Evolutionary conservation across 1,140 invertebrate species (phyloP), one percentile per base, ranked within the genome.

Genomic region (Dreissena rostriformis): DNA sequence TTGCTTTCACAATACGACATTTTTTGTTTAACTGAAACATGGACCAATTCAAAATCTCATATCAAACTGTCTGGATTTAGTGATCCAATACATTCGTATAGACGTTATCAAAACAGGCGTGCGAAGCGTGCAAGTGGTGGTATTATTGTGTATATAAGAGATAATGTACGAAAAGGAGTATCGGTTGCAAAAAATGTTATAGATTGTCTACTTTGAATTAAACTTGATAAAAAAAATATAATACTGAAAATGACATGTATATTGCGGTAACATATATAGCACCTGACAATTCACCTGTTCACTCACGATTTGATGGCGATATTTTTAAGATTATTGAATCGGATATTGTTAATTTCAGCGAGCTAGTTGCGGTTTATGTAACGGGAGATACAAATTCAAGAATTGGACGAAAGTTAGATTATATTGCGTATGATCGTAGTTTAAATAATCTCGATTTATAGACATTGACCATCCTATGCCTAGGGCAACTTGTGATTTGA

Each of bases 101-200:
- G 75, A 78, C 28, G 29, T 6, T 66, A 52, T 67, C 65, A 78
- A 39, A 39, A 78, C 49, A 24, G 73, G 8, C 22, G 55, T 12
- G 73, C 73, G n/a, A 61, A 29, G 39, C 39, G 73, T n/a, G 55
- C 52, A 8, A 75, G 73, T 29, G 73, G 73, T 5, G 55, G 55
- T 57, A 24, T 75, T 22, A 75, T 75, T 28, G 29, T 75, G 7
- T 63, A 53, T 61, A 19, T 73, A 17, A 52, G 22, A 70, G 29
- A 80, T 53, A 26, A 65, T 28, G 55, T 80, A 17, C 19, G 49
- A 15, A 80, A 80, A 80, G 77, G 77, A 55, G 53, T 80, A 29
- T 51, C 66, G n/a, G n/a, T 70, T 7, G 28, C 70, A 29, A 52
- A 57, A 80, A 80, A 80, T 29, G 49, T 53, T 26, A n/a, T 29